Evolutionary conservation across 2,797 vertebrate genomes (phyloP).

Genomic region (Xerus rutilus): DNA sequence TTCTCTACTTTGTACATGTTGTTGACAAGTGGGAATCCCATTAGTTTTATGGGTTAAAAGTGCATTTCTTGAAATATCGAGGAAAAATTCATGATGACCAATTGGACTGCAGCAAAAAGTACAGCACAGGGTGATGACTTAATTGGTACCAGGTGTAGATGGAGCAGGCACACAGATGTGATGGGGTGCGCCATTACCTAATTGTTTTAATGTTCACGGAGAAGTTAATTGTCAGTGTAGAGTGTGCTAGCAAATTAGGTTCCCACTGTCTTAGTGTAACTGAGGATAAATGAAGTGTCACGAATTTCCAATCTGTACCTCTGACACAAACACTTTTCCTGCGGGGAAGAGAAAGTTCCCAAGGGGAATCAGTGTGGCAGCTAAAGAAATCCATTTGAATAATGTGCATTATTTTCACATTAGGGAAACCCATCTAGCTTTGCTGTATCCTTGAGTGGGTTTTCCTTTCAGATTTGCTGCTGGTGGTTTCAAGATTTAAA

Average conservation of each 20-base stretch:
- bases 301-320: conserved; percentile 76
- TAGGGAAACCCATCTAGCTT: conserved; percentile 60
- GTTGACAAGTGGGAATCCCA: not conserved
- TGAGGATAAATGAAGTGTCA: conserved; percentile 81
- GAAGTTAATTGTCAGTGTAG: conserved; percentile 80
- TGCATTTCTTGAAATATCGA: not conserved
- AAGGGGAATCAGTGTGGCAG: conserved; percentile 57
- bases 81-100: not conserved
- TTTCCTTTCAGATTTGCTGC: conserved; percentile 72
- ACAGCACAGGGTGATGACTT: conserved; percentile 48
- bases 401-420: conserved; percentile 75
- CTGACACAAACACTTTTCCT: conserved; percentile 76
- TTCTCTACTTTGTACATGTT: not conserved
- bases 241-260: conserved; percentile 80
- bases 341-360: conserved; percentile 75
- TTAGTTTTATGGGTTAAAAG: conserved; percentile 31
- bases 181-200: conserved; percentile 72
- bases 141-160: conserved; percentile 77
- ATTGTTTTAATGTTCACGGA: conserved; percentile 83
- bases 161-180: conserved; percentile 69
- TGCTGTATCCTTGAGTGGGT: not conserved
- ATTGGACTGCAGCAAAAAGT: not conserved
- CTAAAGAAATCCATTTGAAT: conserved; percentile 78
- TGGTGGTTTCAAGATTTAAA: conserved; percentile 70
- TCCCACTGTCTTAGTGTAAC: conserved; percentile 68